Base-by-base conservation (phyloP, 1,140 invertebrate genomes). In the Bemisia tabaci region DNA sequence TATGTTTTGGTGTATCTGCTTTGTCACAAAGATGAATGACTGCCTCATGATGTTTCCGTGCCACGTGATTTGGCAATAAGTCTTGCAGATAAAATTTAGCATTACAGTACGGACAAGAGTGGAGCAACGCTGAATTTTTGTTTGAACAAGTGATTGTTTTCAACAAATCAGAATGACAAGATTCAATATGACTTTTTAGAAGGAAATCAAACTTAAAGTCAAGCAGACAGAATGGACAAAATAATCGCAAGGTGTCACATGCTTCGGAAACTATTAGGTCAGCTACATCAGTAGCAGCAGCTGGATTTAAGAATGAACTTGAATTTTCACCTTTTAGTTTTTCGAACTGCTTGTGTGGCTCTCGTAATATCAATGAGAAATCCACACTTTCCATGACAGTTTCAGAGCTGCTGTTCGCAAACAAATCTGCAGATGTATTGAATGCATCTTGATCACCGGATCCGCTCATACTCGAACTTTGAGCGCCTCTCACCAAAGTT, bases 131-230 rank as follows among this genome's bases (percentile, higher is more conserved):
- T 23, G 66, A 64, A 22, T 58, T 66, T n/a, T 26, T 59, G 22
- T 68, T 65, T 60, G 65, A 39, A 24, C 60, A 60, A 17, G 68
- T 63, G 26, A 73, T 67, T n/a, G 63, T 39, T 66, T 71, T 70
- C 22, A 74, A 23, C 62, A 70, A 69, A 21, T 39, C 58, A 9
- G 66, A 64, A 65, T 74, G 73, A 21, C 60, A 62, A 58, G 68
- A 64, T 65, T 72, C 69, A 12, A 74, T 73, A 62, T 74, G 73
- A 23, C 70, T 68, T 70, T 74, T 73, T 12, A 74, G 69, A 26
- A 72, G 58, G 59, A 70, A 71, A 66, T 73, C 73, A 69, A 69
- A 73, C 9, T 68, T 67, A 67, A 69, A 73, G 59, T 71, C 70
- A 61, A 70, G 64, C 2, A 65, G 62, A 68, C 73, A 74, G 62